Conservation (phyloP, 2,797 vertebrate genomes). For the Carduelis carduelis region DNA sequence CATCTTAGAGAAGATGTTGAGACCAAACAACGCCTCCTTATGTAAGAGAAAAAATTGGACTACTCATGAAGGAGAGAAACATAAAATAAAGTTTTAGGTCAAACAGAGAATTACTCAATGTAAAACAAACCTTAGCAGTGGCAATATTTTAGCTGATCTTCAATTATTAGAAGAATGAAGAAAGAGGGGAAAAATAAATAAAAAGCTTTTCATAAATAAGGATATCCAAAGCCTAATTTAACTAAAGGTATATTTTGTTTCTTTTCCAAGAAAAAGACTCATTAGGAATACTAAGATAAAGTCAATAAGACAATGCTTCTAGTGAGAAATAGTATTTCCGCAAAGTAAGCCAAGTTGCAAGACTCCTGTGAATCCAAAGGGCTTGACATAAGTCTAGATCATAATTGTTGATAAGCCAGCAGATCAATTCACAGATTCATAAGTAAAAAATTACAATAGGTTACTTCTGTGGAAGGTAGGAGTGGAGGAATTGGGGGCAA, state of each 20-base stretch:
- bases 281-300: background rate
- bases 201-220: background rate
- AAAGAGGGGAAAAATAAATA: accelerated
- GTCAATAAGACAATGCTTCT: background rate
- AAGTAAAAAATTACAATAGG: background rate
- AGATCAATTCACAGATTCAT: background rate
- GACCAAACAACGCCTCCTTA: background rate
- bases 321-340: background rate
- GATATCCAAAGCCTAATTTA: background rate
- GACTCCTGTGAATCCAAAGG: background rate
- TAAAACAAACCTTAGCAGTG: background rate
- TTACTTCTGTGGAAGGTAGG: background rate
- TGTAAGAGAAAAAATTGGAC: background rate
- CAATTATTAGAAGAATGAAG: background rate
- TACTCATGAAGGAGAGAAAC: background rate
- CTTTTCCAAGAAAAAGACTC: background rate
- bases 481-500: background rate
- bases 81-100: background rate
- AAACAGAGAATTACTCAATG: background rate
- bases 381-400: background rate
- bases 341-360: background rate
- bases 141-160: background rate
- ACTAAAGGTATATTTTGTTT: background rate
- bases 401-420: background rate
- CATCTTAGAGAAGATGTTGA: background rate